These are phyloP conservation scores for Pygoscelis adeliae DNA, from an alignment of 2,113 vertebrate genomes.

Conservation along the genomic window DNA sequence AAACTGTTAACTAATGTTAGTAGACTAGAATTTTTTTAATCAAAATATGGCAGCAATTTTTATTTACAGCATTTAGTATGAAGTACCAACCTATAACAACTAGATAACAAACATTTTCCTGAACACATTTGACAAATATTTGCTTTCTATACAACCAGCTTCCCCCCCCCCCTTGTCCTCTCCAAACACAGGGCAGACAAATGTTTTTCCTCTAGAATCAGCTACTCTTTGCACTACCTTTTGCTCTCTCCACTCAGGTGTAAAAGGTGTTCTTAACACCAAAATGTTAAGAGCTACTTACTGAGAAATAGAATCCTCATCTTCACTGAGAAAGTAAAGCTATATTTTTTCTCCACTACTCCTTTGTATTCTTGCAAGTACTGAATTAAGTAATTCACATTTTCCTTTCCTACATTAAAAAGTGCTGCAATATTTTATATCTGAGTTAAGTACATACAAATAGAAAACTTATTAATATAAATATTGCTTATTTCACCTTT, in stretches of 20 bases:
- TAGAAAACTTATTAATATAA: not conserved
- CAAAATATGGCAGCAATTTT: not conserved
- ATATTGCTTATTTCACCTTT: not conserved
- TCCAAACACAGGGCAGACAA: not conserved
- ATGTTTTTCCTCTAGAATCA: not conserved
- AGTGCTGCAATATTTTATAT: not conserved
- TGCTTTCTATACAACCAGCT: not conserved
- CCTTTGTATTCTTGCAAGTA: not conserved
- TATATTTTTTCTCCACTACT: not conserved
- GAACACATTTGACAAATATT: not conserved
- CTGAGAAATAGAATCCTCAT: not conserved
- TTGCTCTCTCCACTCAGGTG: too few species aligned
- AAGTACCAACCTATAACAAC: not conserved
- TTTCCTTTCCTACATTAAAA: not conserved
- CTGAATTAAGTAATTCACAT: not conserved
- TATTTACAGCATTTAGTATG: not conserved
- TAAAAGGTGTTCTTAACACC: not conserved
- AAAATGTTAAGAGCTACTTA: not conserved
- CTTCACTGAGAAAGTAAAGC: not conserved
- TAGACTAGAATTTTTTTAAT: not conserved
- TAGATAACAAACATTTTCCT: not conserved
- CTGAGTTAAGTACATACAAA: not conserved
- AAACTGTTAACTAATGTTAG: not conserved
- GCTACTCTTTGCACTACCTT: not conserved
- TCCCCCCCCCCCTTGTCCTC: not conserved